These are phyloP conservation scores for Acropternis orthonyx DNA, from an alignment of 2,797 vertebrate genomes.

Conservation along the genomic window DNA sequence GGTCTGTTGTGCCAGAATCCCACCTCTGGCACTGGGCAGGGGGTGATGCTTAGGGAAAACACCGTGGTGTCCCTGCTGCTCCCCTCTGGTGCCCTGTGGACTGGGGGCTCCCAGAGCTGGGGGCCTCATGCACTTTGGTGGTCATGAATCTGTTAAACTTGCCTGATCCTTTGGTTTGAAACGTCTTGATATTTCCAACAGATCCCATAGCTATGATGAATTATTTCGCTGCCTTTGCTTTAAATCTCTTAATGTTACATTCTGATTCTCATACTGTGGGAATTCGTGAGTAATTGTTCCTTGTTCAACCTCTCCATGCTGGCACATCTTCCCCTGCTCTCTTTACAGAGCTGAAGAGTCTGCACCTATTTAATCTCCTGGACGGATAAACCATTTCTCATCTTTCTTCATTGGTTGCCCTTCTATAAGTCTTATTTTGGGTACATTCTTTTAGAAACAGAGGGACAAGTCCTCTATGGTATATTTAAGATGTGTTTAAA, in stretches of 20 bases:
- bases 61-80: not conserved
- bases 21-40: not conserved
- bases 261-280: not conserved
- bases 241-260: not conserved
- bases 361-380: not conserved
- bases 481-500: not conserved
- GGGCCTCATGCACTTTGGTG: not conserved
- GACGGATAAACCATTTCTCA: not conserved
- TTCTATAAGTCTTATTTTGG: not conserved
- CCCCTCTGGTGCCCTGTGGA: not conserved
- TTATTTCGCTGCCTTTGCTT: not conserved
- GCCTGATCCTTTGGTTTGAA: not conserved
- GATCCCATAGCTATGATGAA: not conserved
- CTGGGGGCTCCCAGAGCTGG: not conserved
- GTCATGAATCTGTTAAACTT: not conserved
- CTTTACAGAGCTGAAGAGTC: not conserved
- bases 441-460: not conserved
- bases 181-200: not conserved
- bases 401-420: not conserved
- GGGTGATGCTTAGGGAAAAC: not conserved
- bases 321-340: not conserved
- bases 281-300: not conserved
- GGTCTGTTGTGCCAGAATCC: not conserved
- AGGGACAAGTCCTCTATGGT: not conserved
- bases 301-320: not conserved